Conservation (phyloP, 2,113 vertebrate species). For the Mixornis gularis region DNA sequence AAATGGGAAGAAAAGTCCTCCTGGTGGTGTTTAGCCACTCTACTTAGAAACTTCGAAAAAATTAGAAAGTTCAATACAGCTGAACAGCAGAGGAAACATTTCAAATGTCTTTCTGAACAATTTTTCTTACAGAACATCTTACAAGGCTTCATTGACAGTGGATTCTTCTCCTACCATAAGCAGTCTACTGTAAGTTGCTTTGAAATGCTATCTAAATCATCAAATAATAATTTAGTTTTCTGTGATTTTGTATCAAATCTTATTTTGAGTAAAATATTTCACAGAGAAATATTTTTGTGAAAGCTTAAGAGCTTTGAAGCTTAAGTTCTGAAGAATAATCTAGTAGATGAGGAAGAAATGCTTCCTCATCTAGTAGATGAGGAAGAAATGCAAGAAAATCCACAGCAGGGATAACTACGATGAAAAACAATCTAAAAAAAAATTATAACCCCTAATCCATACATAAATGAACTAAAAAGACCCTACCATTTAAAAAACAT, state of each 20-base stretch:
- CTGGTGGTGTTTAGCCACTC: not conserved
- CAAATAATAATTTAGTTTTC: not conserved
- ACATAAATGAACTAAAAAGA: not conserved
- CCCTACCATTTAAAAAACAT: not conserved
- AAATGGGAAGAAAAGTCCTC: not conserved
- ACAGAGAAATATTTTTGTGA: not conserved
- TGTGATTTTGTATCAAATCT: not conserved
- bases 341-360: not conserved
- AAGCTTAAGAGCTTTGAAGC: not conserved
- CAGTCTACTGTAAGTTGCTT: not conserved
- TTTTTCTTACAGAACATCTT: not conserved
- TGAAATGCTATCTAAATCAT: not conserved
- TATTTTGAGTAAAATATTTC: not conserved
- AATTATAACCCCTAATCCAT: not conserved
- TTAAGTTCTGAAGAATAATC: not conserved
- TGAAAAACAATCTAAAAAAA: not conserved
- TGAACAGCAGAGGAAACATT: not conserved
- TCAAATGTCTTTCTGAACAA: not conserved
- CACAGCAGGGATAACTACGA: accelerated
- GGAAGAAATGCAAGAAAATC: not conserved
- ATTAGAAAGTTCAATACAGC: not conserved
- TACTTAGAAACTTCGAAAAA: not conserved
- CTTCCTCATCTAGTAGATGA: not conserved
- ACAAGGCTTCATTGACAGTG: not conserved
- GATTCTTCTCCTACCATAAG: not conserved